Conservation (phyloP, 1,140 invertebrate species). For the Aphidius ervi region DNA sequence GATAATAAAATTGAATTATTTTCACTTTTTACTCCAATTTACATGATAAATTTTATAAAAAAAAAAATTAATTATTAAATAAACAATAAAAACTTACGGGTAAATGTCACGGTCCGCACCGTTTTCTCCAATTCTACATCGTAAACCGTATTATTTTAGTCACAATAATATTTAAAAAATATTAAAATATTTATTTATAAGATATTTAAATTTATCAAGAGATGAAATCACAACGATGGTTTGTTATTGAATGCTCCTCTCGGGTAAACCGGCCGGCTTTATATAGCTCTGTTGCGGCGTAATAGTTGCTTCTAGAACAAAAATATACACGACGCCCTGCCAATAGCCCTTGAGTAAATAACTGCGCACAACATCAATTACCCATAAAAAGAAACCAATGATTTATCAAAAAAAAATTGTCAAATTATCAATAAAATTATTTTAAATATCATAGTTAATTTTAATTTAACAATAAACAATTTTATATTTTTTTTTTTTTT, state of each 20-base stretch:
- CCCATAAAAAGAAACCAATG: slow-evolving; percentile 4
- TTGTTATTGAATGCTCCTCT: slow-evolving; percentile 45
- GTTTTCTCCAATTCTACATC: slow-evolving; percentile 26
- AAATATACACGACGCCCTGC: slow-evolving; percentile 26
- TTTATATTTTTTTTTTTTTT: background rate
- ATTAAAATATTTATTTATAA: slow-evolving; percentile 19
- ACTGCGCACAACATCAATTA: slow-evolving; percentile 17
- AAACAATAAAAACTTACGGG: slow-evolving; percentile 41
- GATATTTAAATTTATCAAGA: slow-evolving; percentile 17
- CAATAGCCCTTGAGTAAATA: background rate
- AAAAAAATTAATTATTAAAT: background rate
- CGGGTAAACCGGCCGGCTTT: slow-evolving; percentile 17
- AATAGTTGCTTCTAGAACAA: slow-evolving; percentile 34
- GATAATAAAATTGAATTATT: slow-evolving; percentile 3
- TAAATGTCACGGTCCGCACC: slow-evolving; percentile 47
- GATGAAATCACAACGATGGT: slow-evolving; percentile 31
- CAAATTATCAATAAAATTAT: background rate
- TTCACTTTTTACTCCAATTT: too few relatives aligned
- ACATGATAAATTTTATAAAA: background rate
- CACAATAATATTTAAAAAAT: slow-evolving; percentile 12
- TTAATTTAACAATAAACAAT: background rate
- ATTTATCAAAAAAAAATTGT: slow-evolving; percentile 3
- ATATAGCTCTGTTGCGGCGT: slow-evolving; percentile 14
- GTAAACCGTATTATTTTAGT: slow-evolving; percentile 10
- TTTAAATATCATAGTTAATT: background rate